Conservation (phyloP, 2,113 vertebrate genomes). For the Rutilus rutilus region DNA sequence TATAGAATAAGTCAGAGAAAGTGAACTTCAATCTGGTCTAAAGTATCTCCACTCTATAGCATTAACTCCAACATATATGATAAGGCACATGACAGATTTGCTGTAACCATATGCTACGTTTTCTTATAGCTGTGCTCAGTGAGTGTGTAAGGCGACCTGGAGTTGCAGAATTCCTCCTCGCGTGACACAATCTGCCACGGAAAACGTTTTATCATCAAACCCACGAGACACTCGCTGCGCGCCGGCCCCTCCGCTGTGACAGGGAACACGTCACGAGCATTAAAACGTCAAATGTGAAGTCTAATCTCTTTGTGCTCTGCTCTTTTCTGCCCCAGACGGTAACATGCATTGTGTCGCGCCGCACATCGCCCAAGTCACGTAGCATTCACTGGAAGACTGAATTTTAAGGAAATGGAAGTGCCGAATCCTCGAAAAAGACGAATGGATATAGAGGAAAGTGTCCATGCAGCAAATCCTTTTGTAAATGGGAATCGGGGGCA, state of each 20-base stretch:
- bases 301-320: constrained; percentile 43
- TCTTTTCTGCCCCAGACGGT: constrained; percentile 2
- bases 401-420: constrained; percentile 52
- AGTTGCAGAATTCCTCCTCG: constrained; percentile 3
- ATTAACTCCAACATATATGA: neutral
- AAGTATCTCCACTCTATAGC: neutral
- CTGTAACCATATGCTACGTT: neutral
- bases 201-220: constrained; percentile 5
- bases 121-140: constrained; percentile 18
- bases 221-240: neutral
- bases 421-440: constrained; percentile 50
- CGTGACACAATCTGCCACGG: constrained; percentile 21
- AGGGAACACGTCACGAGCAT: neutral
- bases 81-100: constrained; percentile 1
- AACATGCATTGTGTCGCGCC: constrained; percentile 29
- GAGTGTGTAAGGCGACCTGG: neutral
- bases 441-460: constrained; percentile 49
- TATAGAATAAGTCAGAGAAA: neutral
- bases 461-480: constrained; percentile 52
- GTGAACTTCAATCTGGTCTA: neutral
- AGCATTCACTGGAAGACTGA: constrained; percentile 47
- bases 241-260: neutral
- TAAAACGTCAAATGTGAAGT: constrained; percentile 4
- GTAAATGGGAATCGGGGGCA: constrained; percentile 31
- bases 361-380: neutral